Conservation (phyloP, 2,888 invertebrate species). For the Harpalus rubripes region DNA sequence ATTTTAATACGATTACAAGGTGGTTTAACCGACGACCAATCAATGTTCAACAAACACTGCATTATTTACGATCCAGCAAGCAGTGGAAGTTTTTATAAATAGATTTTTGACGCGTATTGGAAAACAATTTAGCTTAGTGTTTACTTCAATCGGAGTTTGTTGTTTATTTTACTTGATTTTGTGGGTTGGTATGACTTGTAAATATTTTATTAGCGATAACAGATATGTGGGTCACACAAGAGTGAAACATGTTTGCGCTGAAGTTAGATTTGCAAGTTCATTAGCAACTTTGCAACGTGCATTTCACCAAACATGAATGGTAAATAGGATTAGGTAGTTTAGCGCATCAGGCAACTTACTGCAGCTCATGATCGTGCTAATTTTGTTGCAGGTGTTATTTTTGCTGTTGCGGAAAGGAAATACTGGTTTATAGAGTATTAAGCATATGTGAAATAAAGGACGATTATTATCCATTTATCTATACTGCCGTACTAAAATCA, state of each 20-base stretch:
- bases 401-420: no score
- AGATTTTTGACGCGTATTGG: conserved; percentile 43
- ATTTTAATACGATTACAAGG: conserved; percentile 32
- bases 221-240: not conserved
- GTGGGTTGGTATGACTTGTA: conserved; percentile 9
- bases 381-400: no score
- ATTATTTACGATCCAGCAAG: conserved; percentile 26
- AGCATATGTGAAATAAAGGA: no score
- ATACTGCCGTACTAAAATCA: no score
- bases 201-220: conserved; percentile 15
- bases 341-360: no score
- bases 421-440: no score
- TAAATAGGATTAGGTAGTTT: no score
- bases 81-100: conserved; percentile 23
- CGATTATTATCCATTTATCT: no score
- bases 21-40: conserved; percentile 3
- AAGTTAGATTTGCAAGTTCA: not conserved
- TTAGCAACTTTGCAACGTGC: not conserved
- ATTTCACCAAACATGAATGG: not conserved
- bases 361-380: no score
- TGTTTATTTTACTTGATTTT: conserved; percentile 15
- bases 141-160: conserved; percentile 11
- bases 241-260: not conserved
- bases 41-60: conserved; percentile 31
- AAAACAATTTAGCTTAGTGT: conserved; percentile 32